Base-by-base conservation (phyloP, 2,797 vertebrate species). In the Microctenopoma stevenorrisi region DNA sequence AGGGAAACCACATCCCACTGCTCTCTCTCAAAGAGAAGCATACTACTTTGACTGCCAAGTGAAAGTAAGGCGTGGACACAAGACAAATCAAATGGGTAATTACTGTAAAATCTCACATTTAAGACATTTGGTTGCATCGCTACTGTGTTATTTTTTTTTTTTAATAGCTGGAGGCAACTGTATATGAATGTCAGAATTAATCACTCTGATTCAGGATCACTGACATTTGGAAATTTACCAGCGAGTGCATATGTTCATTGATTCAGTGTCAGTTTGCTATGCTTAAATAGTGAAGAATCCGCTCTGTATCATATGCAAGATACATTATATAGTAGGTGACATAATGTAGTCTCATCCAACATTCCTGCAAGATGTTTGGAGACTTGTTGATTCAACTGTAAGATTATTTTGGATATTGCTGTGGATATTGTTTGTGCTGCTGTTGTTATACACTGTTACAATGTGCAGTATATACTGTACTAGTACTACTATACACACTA, bases 191-290 rank as follows among this genome's bases (percentile, higher is more conserved):
- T 63, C 56, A 74, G 18, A 74, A 62, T 78, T 63, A 71, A 79
- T 81, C 63, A 70, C 58, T 68, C 44, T 75, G 43, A 77, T 80
- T 63, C 14, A 0, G 49, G 57, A 76, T 76, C 76, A 55, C 38
- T 83, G 79, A 71, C 78, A 76, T 83, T 79, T 83, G 18, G 35
- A 81, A 46, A 57, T 66, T 79, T 68, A 74, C 18, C 74, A 54
- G 18, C 9, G 51, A 22, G 30, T 16, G 51, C 44, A 25, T 56
- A 53, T 62, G 58, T 67, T 74, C 50, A 74, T 49, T 77, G 53
- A 81, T 61, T 72, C 40, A 53, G 33, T 74, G 58, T 82, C 68
- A 60, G 8, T 72, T 47, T 74, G 5, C 65, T 49, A 55, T 51
- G 35, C 42, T 47, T 70, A 16, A 52, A 72, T 49, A 57, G 30